Conservation (phyloP, 2,797 vertebrate species). For the Heterohyrax brucei region DNA sequence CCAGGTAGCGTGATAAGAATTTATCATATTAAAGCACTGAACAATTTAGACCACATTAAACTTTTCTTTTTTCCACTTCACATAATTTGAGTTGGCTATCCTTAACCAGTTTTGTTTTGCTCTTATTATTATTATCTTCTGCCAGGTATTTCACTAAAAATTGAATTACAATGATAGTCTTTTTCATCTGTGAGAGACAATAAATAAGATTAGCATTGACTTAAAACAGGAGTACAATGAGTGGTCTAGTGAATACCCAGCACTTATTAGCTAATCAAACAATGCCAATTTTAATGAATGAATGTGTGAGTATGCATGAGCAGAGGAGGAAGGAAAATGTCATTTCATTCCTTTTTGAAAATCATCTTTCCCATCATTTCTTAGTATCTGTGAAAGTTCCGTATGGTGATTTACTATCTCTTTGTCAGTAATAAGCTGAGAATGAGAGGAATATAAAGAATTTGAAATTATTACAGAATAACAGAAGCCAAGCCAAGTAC, state of each 20-base stretch:
- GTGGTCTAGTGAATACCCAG: not conserved
- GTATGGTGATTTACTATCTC: not conserved
- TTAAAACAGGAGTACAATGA: not conserved
- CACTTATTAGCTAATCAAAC: not conserved
- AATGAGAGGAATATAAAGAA: not conserved
- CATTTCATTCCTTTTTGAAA: constrained; percentile 23
- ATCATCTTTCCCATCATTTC: not conserved
- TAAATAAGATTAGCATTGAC: not conserved
- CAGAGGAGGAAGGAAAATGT: not conserved
- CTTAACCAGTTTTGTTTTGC: not conserved
- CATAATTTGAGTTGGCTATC: constrained; percentile 38
- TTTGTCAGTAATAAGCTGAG: not conserved
- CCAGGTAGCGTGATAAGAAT: constrained; percentile 81
- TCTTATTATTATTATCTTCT: not conserved
- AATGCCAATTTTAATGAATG: not conserved
- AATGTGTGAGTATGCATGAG: not conserved
- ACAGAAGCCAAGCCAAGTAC: not conserved
- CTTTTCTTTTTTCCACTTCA: constrained; percentile 54
- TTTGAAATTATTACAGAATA: not conserved
- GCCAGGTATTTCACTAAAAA: not conserved
- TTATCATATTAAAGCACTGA: constrained; percentile 81
- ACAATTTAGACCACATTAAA: constrained; percentile 58
- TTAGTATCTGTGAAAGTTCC: not conserved
- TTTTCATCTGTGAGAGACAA: not conserved
- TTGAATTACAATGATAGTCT: not conserved